Evolutionary conservation across 1,140 invertebrate species (phyloP).

Genomic region (Geopemphigus sp.): DNA sequence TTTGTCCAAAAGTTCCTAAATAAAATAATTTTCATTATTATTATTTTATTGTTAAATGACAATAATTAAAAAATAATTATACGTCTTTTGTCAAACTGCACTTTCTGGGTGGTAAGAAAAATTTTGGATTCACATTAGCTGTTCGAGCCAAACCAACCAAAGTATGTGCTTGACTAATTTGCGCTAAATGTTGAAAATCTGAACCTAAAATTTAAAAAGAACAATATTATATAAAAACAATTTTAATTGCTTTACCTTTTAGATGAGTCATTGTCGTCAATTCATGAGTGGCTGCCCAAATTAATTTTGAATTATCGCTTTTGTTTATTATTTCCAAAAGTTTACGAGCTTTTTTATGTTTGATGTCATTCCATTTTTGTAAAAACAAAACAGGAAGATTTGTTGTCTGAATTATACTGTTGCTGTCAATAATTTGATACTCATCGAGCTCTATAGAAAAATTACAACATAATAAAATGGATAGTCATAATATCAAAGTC

Average conservation of each 20-base stretch:
- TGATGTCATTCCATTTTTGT: constrained; percentile 39
- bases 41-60: constrained; percentile 5
- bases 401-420: constrained; percentile 34
- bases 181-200: constrained; percentile 65
- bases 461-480: not conserved
- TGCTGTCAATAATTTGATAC: constrained; percentile 35
- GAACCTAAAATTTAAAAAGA: constrained; percentile 57
- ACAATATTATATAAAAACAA: no score
- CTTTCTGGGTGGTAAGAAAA: constrained; percentile 66
- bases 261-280: constrained; percentile 26
- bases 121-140: constrained; percentile 60
- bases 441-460: constrained; percentile 27
- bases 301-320: constrained; percentile 9
- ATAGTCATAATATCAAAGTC: no score
- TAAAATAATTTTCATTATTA: constrained; percentile 48
- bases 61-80: not conserved
- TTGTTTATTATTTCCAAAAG: constrained; percentile 36
- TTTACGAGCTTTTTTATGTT: constrained; percentile 37
- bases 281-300: not conserved
- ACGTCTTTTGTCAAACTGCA: constrained; percentile 32
- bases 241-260: constrained; percentile 2
- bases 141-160: constrained; percentile 65
- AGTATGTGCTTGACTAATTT: constrained; percentile 65
- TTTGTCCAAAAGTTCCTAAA: constrained; percentile 58
- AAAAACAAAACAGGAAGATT: constrained; percentile 38